These are phyloP conservation scores for Augochlorella aurata DNA, from an alignment of 2,888 invertebrate genomes.

Conservation along the genomic window DNA sequence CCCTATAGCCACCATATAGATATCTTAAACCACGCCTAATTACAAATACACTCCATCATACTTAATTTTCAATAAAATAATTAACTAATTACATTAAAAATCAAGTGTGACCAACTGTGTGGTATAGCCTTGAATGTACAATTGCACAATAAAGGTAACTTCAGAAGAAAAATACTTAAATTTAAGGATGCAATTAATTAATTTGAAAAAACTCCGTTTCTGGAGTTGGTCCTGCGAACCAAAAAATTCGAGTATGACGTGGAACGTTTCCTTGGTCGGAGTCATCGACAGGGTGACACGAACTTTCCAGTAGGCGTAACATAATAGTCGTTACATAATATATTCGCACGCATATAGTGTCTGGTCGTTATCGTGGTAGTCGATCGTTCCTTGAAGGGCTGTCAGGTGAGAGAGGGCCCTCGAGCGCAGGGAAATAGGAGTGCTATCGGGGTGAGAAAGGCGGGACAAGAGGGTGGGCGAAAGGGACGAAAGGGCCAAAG, in stretches of 20 bases:
- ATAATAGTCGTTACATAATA: constrained; percentile 59
- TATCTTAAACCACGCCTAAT: no score
- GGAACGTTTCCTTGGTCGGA: not conserved
- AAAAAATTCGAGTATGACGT: not conserved
- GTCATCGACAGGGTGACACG: constrained; percentile 36
- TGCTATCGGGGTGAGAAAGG: constrained; percentile 70
- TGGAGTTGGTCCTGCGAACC: not conserved
- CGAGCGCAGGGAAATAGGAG: constrained; percentile 72
- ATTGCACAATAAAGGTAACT: no score
- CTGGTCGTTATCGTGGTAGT: constrained; percentile 72
- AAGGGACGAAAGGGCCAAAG: constrained; percentile 37
- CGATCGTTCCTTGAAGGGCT: constrained; percentile 69
- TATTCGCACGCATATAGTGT: constrained; percentile 64
- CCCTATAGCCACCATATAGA: no score
- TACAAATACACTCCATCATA: no score
- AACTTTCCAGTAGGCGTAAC: constrained; percentile 46
- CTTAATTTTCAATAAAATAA: no score
- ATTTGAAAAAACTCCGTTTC: no score
- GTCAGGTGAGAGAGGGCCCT: constrained; percentile 71
- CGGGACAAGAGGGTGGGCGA: constrained; percentile 50
- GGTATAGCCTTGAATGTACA: no score
- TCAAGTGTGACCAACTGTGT: no score
- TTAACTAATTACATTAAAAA: no score
- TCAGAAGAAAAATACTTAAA: no score
- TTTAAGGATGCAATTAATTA: no score